Evolutionary conservation across 1,140 invertebrate genomes (phyloP), one percentile per base, ranked within the genome.

Genomic region (Mizuhopecten yessoensis): DNA sequence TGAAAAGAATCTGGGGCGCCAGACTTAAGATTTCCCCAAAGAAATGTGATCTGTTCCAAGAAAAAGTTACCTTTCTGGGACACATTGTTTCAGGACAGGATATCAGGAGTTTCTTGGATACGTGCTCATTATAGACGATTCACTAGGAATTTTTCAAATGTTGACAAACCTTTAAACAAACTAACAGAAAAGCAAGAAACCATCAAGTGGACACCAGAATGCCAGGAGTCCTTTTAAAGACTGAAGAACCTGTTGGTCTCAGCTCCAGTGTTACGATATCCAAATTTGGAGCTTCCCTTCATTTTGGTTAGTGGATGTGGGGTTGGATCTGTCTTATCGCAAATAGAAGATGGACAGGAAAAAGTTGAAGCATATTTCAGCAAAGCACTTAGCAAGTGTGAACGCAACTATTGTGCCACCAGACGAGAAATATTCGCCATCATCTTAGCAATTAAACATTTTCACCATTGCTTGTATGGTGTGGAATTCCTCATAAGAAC

Each of bases 41-140:
- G 20, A 95, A 95, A 87, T 95, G 94, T 34, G 34, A 15, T 36
- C 87, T 95, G 9, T 90, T 92, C 17, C 49, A 90, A 36, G 42
- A 86, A 11, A 36, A 93, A 49, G 88, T 95, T 23, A 39, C 36
- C 3, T 96, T 89, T 91, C 75, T 96, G 11, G 95, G 95, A 15
- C 93, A 95, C 88, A 87, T 91, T 36, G 92, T 96, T 5, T 92
- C 86, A n/a, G 34, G 34, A 33, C 86, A 95, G 13, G 95, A 94
- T 15, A 36, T 96, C 0, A 39, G 91, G 91, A 36, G 90, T 33
- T 96, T 96, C 87, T 57, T 96, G 11, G 94, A 95, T 34, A 90
- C 95, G 17, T 89, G 89, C 13, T 45, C 87, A 3, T 96, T 95
- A 95, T 89, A 20, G 94, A 33, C 90, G 90, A 87, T 95, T 95